A percentile compares a stretch with the other conserved stretches of the same genome.
phyloP scores from a whole-genome alignment of 2,797 vertebrate species.

The Psittacula echo region DNA sequence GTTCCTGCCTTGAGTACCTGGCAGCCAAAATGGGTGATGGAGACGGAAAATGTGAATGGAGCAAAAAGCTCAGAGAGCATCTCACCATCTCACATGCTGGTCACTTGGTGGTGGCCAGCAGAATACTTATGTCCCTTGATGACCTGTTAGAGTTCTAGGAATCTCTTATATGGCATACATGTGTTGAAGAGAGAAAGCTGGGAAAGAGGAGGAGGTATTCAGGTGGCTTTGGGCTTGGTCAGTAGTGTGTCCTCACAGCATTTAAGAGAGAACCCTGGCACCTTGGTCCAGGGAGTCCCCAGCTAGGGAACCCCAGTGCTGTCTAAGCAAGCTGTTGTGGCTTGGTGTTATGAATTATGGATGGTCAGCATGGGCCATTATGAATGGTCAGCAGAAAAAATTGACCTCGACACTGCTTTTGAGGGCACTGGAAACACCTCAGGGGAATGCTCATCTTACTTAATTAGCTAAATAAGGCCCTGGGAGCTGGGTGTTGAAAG shows the following conservation, averaged over 20 bases:
- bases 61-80: background rate
- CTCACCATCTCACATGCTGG: background rate
- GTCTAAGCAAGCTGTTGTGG: background rate
- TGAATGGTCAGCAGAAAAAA: slow-evolving; percentile 31
- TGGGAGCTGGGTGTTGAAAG: slow-evolving; percentile 65
- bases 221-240: background rate
- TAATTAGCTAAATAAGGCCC: slow-evolving; percentile 43
- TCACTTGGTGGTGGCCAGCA: background rate
- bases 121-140: background rate
- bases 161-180: background rate
- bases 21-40: background rate
- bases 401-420: background rate
- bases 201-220: background rate
- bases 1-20: slow-evolving; percentile 30
- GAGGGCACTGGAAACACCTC: background rate
- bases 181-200: background rate
- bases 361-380: background rate
- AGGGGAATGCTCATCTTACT: background rate
- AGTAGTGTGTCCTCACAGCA: background rate
- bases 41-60: background rate
- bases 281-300: background rate
- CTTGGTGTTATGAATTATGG: background rate
- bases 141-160: background rate
- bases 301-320: background rate
- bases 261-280: background rate